Conservation (phyloP, 2,797 vertebrate species). For the Enteromius anoplus region DNA sequence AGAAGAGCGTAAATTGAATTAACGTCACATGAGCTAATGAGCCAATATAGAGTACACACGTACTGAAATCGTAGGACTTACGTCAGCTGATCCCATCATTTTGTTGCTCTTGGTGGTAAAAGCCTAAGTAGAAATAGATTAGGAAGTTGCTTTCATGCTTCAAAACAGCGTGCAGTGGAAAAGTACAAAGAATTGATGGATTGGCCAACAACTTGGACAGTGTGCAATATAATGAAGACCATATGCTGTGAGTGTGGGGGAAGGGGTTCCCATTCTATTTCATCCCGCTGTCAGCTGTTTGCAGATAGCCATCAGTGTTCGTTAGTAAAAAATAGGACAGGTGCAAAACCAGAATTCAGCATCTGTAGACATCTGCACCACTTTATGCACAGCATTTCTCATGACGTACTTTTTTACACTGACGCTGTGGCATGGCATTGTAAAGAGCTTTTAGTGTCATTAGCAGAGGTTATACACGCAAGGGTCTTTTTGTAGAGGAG, state of each 20-base stretch:
- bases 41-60: constrained; percentile 11
- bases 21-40: constrained; percentile 25
- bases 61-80: constrained; percentile 8
- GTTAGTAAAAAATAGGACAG: constrained; percentile 34
- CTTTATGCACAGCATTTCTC: background rate
- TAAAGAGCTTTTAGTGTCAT: background rate
- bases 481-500: background rate
- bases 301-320: constrained; percentile 13
- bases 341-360: constrained; percentile 30
- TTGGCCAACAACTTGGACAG: constrained; percentile 58
- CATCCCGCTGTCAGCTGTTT: constrained; percentile 34
- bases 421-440: background rate
- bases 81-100: background rate
- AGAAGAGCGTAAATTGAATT: background rate
- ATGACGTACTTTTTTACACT: background rate
- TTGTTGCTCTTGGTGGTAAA: background rate
- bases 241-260: constrained; percentile 47
- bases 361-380: constrained; percentile 20
- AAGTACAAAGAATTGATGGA: constrained; percentile 39
- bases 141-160: constrained; percentile 7
- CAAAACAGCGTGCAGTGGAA: constrained; percentile 41
- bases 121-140: constrained; percentile 2
- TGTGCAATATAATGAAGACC: constrained; percentile 54
- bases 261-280: constrained; percentile 25
- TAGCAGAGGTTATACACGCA: background rate